Base-by-base conservation (phyloP, 1,140 invertebrate species). In the Drosophila tropicalis region DNA sequence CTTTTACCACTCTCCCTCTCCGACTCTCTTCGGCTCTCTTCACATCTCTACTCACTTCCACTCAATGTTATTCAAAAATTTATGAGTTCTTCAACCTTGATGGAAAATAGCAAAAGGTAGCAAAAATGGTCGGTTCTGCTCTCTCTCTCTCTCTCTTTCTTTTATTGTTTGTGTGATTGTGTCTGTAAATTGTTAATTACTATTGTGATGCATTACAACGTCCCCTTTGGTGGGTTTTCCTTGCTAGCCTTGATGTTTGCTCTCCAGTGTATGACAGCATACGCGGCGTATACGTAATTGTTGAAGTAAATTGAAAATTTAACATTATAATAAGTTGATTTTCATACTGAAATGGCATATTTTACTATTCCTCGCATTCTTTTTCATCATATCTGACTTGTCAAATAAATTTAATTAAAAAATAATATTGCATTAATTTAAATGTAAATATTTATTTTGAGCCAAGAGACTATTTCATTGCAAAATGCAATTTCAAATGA, bases 101-200 rank as follows among this genome's bases (percentile, higher is more conserved):
- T 60, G 55, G 62, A 57, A 62, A 64, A 70, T 29, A 29, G 51
- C 54, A 34, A 34, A 70, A 63, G 29, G 41, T 62, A 13, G 12
- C 61, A 47, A 32, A 41, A 62, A 62, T 40, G 19, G 34, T 69
- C 5, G 32, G 22, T 54, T 34, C 61, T 56, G 39, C n/a, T 29
- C 12, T 47, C 7, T 36, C 5, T 34, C 61, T 34, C n/a, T 47
- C 22, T 34, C n/a, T 47, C 54, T 40, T 29, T 36, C n/a, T 47
- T 36, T 36, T 34, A 44, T 6, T 34, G 13, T 65, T 55, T 65
- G 47, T 36, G 65, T n/a, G 17, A 9, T 41, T 36, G 54, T 39
- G 54, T 60, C 22, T 67, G 60, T 76, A 64, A 76, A 76, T 76
- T 76, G 73, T 89, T 87, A 89, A 87, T 87, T 87, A 82, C 80